Evolutionary conservation across 2,797 vertebrate genomes (phyloP), one percentile per base, ranked within the genome.

Genomic region (Catamblyrhynchus diadema): DNA sequence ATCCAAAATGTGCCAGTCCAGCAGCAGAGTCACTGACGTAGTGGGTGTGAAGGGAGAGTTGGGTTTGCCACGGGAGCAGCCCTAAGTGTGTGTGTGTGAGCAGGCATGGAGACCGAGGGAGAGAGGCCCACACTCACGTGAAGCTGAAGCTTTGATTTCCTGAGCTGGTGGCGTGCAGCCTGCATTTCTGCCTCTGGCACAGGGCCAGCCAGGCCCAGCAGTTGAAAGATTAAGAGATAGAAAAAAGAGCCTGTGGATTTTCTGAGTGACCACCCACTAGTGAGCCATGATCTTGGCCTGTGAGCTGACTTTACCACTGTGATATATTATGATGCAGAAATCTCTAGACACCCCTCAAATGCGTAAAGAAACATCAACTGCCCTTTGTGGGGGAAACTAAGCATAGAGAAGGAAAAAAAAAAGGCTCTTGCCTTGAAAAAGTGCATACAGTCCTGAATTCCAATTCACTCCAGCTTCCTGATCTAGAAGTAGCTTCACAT

Each of bases 231-330:
- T 84, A 70, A 93, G 87, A 83, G 89, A 94, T 69, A 81, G 86
- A 85, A 92, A 90, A 75, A 75, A 84, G 88, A 87, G 83, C 81
- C 62, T 37, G 45, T 56, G 47, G 78, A 85, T 92, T 96, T 94
- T 96, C 94, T 93, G 90, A 96, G 94, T 94, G 95, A 96, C 95
- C 94, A 90, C 89, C 75, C 90, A 95, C 89, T 95, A 86, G 81
- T 77, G 77, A 94, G 92, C 94, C 73, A 16, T 78, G 87, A 86
- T 74, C n/a, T 79, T 22, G 50, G 86, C 85, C 91, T 61, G 59
- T 19, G 7, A 89, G 77, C 92, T 77, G 79, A 94, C 10, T 2
- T 86, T 73, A 83, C 75, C 90, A 92, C 93, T 81, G 45, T 89
- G 91, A 97, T 85, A 56, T 64, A 57, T 69, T 45, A 64, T 41